Evolutionary conservation across 92 coral and sea anemone genomes (phyloP).

Genomic region (Hydrozoanthus gracilis): DNA sequence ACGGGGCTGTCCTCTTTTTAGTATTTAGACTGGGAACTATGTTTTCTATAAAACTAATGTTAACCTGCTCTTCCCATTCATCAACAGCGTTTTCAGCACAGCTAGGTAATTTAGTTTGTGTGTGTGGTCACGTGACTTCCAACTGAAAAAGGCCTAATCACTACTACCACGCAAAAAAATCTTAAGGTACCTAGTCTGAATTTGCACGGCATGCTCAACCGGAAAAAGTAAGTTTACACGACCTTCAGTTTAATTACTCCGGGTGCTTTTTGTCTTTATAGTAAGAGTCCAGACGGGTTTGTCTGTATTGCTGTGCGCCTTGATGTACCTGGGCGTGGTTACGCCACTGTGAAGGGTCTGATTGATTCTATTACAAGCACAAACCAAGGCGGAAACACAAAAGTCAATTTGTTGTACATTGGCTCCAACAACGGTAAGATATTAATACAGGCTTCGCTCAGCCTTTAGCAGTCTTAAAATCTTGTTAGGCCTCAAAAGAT

Average conservation of each 20-base stretch:
- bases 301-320: conserved; percentile 2
- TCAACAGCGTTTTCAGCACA: too few relatives aligned
- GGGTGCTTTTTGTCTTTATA: background rate
- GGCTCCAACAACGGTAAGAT: conserved; percentile 23
- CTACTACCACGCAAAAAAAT: too few relatives aligned
- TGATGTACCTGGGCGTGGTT: conserved; percentile 3
- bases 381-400: background rate
- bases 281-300: background rate
- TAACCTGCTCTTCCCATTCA: too few relatives aligned
- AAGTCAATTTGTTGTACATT: background rate
- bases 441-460: background rate
- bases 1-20: too few relatives aligned
- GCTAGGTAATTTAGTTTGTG: too few relatives aligned
- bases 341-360: background rate
- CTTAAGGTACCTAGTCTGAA: background rate
- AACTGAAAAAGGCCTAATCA: too few relatives aligned
- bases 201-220: background rate
- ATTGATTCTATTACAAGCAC: background rate
- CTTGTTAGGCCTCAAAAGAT: background rate
- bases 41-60: too few relatives aligned
- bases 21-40: too few relatives aligned
- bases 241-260: background rate
- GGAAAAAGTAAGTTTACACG: background rate
- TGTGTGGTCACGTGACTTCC: too few relatives aligned
- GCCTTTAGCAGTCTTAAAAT: background rate